phyloP scores from a whole-genome alignment of 2,797 vertebrate species.

The Sparus aurata region DNA sequence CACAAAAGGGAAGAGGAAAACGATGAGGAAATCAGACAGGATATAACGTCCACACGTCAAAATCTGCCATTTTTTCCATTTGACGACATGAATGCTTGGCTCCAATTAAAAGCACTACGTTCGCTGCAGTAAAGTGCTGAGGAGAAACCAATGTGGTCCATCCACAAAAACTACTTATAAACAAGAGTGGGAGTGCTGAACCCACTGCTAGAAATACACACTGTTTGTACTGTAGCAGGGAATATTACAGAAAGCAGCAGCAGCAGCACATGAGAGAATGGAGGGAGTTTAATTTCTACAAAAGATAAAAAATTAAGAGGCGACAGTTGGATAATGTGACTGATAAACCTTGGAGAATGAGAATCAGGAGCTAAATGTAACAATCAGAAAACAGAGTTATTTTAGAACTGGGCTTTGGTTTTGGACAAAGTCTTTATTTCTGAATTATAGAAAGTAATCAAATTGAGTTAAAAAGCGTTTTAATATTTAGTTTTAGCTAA shows the following conservation, averaged over 20 bases:
- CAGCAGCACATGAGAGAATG: slow-evolving; percentile 35
- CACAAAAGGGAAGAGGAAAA: slow-evolving; percentile 72
- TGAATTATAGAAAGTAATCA: slow-evolving; percentile 1
- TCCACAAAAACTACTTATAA: slow-evolving; percentile 85
- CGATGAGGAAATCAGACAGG: slow-evolving; percentile 79
- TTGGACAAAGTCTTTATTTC: not conserved
- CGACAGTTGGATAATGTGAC: slow-evolving; percentile 12
- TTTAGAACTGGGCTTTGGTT: not conserved
- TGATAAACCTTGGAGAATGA: slow-evolving; percentile 9
- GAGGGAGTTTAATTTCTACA: slow-evolving; percentile 38
- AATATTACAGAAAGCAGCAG: slow-evolving; percentile 69
- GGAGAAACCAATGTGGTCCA: slow-evolving; percentile 77
- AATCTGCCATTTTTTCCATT: slow-evolving; percentile 64
- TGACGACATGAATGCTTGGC: slow-evolving; percentile 73
- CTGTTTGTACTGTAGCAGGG: slow-evolving; percentile 65
- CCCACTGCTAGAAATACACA: slow-evolving; percentile 77
- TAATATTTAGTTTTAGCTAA: not conserved
- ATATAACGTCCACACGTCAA: slow-evolving; percentile 64
- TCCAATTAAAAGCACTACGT: slow-evolving; percentile 69
- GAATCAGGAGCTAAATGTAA: not conserved
- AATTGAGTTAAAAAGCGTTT: not conserved
- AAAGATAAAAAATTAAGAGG: slow-evolving; percentile 24
- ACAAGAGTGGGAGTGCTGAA: slow-evolving; percentile 80
- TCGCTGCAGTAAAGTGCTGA: slow-evolving; percentile 79
- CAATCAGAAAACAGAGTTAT: slow-evolving; percentile 6